A percentile compares a stretch with the other conserved stretches of the same genome.
phyloP scores from a whole-genome alignment of 2,888 invertebrate species.

The Pterostichus niger region DNA sequence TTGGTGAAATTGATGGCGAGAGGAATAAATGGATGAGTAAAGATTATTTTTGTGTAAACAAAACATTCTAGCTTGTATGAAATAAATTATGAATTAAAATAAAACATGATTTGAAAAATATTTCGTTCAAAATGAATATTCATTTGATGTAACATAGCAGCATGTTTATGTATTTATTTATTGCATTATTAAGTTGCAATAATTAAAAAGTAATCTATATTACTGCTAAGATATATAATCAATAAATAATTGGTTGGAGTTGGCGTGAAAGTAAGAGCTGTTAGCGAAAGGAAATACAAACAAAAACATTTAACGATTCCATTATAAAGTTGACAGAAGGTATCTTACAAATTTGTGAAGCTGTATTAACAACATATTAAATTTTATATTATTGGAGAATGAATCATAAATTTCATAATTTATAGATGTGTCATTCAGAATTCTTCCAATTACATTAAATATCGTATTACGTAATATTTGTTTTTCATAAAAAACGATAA shows the following conservation, averaged over 20 bases:
- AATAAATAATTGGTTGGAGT: conserved; percentile 39
- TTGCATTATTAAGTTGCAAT: not conserved
- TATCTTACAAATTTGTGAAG: conserved; percentile 16
- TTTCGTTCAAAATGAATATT: no score
- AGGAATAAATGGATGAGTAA: no score
- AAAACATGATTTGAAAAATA: no score
- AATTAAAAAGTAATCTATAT: conserved; percentile 30
- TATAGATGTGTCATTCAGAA: conserved; percentile 9
- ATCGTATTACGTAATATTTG: conserved; percentile 15
- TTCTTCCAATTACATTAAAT: conserved; percentile 26
- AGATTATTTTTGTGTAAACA: no score
- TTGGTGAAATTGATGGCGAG: no score
- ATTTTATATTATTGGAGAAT: conserved; percentile 9
- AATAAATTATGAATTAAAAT: no score
- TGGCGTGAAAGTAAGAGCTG: conserved; percentile 1
- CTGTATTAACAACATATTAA: conserved; percentile 1
- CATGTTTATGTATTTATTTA: no score
- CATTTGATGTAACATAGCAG: no score
- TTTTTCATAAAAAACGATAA: conserved; percentile 20
- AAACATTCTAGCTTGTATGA: no score
- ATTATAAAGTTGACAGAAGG: conserved; percentile 5
- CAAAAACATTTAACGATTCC: conserved; percentile 19
- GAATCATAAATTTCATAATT: conserved; percentile 17
- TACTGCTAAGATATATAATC: not conserved
- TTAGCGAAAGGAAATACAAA: conserved; percentile 15